These are phyloP conservation scores for Holocentrus rufus DNA, from an alignment of 2,797 vertebrate species.

Conservation along the genomic window DNA sequence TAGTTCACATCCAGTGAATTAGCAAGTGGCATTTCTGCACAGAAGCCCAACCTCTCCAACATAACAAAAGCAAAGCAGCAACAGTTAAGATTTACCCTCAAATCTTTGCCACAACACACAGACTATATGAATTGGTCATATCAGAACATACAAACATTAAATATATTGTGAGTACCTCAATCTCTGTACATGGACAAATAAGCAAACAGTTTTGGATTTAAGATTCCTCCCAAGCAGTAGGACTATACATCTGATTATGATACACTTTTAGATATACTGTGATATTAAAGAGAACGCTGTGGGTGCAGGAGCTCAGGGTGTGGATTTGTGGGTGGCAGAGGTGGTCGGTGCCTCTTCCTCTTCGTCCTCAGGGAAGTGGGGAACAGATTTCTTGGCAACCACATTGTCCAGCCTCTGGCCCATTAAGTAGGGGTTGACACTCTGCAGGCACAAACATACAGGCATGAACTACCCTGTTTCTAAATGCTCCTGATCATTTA, in stretches of 20 bases:
- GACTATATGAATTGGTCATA: slow-evolving; percentile 14
- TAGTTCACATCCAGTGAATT: not conserved
- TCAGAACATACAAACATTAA: slow-evolving; percentile 41
- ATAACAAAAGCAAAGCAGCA: slow-evolving; percentile 25
- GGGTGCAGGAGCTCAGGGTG: slow-evolving; percentile 58
- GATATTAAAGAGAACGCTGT: slow-evolving; percentile 30
- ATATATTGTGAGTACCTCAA: not conserved
- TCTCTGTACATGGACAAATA: slow-evolving; percentile 44
- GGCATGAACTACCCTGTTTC: not conserved
- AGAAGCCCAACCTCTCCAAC: not conserved
- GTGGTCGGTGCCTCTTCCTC: slow-evolving; percentile 56
- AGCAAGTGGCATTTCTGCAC: not conserved
- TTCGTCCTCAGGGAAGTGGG: slow-evolving; percentile 93
- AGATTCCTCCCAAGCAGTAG: slow-evolving; percentile 28
- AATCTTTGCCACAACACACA: slow-evolving; percentile 30
- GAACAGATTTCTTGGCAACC: slow-evolving; percentile 98
- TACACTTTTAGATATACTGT: slow-evolving; percentile 27
- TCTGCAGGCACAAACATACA: slow-evolving; percentile 77
- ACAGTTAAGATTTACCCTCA: not conserved
- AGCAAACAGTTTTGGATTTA: slow-evolving; percentile 17
- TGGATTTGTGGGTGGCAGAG: slow-evolving; percentile 61
- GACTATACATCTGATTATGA: slow-evolving; percentile 45
- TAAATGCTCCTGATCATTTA: not conserved
- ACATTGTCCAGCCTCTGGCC: slow-evolving; percentile 95
- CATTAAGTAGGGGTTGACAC: slow-evolving; percentile 92